Percentiles rank a stretch among this genome's conserved stretches.
These are phyloP conservation scores for Sinonovacula constricta DNA, from an alignment of 1,140 invertebrate species.

Conservation along the genomic window DNA sequence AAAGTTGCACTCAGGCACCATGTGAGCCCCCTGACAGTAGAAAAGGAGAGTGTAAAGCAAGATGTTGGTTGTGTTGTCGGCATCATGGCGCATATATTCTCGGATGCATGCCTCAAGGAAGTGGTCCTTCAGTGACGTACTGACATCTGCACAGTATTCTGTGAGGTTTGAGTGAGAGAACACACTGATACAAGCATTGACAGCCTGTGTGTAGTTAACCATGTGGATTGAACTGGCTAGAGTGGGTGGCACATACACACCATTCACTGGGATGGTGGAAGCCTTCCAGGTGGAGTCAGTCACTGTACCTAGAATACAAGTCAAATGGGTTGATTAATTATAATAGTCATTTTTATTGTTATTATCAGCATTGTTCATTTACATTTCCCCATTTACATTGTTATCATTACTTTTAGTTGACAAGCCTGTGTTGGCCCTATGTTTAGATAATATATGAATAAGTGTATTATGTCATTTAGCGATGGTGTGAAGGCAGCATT, in stretches of 20 bases:
- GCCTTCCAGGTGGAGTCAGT: conserved; percentile 13
- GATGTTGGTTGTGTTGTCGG: neutral
- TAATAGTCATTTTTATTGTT: neutral
- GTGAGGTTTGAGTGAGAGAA: conserved; percentile 29
- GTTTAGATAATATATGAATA: too few relatives aligned
- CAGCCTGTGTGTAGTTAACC: conserved; percentile 12
- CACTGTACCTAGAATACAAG: neutral
- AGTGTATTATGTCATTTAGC: too few relatives aligned
- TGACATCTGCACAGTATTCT: conserved; percentile 6
- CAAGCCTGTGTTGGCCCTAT: too few relatives aligned
- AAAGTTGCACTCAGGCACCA: conserved; percentile 39
- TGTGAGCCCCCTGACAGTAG: conserved; percentile 30
- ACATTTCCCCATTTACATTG: neutral
- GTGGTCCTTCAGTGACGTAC: conserved; percentile 24
- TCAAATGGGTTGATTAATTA: neutral
- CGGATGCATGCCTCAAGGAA: conserved; percentile 48
- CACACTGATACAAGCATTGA: conserved; percentile 17
- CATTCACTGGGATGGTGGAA: conserved; percentile 29
- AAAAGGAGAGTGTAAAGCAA: conserved; percentile 13
- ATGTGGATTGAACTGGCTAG: neutral
- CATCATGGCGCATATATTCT: conserved; percentile 21
- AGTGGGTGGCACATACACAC: neutral
- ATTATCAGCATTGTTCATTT: too few relatives aligned
- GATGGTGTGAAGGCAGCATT: too few relatives aligned
- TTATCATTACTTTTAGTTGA: too few relatives aligned